Conservation (phyloP, 2,888 invertebrate species). For the Thera britannica region DNA sequence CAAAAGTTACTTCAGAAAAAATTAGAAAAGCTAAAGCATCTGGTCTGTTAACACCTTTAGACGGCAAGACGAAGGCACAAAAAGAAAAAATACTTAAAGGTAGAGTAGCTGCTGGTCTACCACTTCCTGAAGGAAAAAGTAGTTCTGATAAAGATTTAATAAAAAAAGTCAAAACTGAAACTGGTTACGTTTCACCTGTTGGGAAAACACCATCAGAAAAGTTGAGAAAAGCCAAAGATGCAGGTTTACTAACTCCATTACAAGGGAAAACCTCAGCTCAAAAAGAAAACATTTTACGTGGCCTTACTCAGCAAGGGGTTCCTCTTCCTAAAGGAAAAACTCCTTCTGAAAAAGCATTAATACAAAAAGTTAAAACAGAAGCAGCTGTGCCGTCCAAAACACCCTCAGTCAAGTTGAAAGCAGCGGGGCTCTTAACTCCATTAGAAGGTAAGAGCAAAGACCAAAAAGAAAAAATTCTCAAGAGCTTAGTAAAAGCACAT, state of each 20-base stretch:
- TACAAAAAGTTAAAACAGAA: constrained; percentile 27
- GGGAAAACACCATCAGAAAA: not conserved
- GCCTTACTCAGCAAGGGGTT: constrained; percentile 36
- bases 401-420: constrained; percentile 34
- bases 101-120: constrained; percentile 41
- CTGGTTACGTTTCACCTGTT: not conserved
- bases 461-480: constrained; percentile 47
- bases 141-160: constrained; percentile 17
- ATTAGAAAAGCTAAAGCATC: constrained; percentile 47
- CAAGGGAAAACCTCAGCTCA: constrained; percentile 42
- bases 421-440: constrained; percentile 47
- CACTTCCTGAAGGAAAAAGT: constrained; percentile 52
- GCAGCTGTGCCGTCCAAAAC: constrained; percentile 7
- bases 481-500: constrained; percentile 37
- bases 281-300: constrained; percentile 46
- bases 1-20: constrained; percentile 39
- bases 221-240: constrained; percentile 32
- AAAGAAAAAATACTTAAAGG: constrained; percentile 50
- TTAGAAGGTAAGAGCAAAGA: constrained; percentile 47
- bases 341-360: constrained; percentile 29
- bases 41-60: constrained; percentile 47
- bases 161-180: not conserved
- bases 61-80: constrained; percentile 46
- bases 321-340: constrained; percentile 44
- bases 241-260: constrained; percentile 41